Base-by-base conservation (phyloP, 2,797 vertebrate genomes). In the Sebastes vulpes region DNA sequence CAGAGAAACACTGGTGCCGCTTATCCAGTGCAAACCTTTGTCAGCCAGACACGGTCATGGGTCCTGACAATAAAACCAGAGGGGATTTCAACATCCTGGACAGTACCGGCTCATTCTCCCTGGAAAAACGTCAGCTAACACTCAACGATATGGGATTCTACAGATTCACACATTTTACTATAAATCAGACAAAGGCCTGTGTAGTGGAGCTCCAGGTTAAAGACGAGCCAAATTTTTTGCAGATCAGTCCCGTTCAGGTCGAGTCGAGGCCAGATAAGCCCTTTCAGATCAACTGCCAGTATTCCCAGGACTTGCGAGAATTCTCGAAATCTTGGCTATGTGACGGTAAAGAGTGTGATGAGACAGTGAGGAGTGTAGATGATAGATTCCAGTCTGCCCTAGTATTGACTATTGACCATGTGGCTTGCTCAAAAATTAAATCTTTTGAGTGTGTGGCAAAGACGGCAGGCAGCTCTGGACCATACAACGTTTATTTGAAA, bases 401-500 rank as follows among this genome's bases (percentile, higher is more conserved):
- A 11, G 1, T 46, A 5, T 23, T 77, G 59, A 63, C 25, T 21
- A 2, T 70, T 32, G 59, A 63, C 18, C 6, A 64, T 6, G 26
- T 6, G 9, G 16, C 26, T 20, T 77, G 75, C 21, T 56, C 50
- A 32, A 20, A 6, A 3, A 23, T 70, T 31, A 6, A 0, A 12
- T 5, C 3, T 20, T 77, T 70, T 2, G 0, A 20, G 11, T 77
- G 58, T 70, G 20, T 56, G 20, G 59, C 8, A 31, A 32, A 32
- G 35, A 31, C 0, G 1, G 4, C 1, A 46, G 1, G 0, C 4
- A 9, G 11, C 9, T 1, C 0, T n/a, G 11, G n/a, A 9, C 0
- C 4, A 0, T 63, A 23, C 5, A 11, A 2, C 3, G 12, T 29
- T 53, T 59, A 67, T 53, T 0, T 0, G 3, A 67, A 16, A 53